Evolutionary conservation across 2,797 vertebrate species (phyloP).

Genomic region (Antrozous pallidus): DNA sequence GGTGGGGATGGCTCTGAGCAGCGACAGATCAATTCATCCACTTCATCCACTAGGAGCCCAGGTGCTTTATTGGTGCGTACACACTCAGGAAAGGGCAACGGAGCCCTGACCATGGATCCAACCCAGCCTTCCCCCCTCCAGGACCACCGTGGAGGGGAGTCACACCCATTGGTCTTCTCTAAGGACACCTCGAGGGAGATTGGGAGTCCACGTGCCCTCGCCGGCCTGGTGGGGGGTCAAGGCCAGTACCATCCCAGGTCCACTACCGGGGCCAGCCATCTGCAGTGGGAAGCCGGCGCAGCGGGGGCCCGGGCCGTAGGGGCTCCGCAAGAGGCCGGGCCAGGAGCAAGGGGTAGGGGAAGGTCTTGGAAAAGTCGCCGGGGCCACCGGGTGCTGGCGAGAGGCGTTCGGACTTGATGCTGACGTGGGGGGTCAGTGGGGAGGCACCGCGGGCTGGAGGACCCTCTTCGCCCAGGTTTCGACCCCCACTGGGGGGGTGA

Average conservation of each 20-base stretch:
- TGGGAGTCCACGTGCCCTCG: background rate
- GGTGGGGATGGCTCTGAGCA: background rate
- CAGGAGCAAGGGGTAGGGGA: constrained; percentile 75
- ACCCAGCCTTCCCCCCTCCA: background rate
- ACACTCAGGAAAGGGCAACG: background rate
- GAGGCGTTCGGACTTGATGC: constrained; percentile 92
- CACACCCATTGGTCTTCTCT: background rate
- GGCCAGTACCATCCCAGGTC: background rate
- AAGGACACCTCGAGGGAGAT: background rate
- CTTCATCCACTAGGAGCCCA: too few relatives aligned
- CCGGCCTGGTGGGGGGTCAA: background rate
- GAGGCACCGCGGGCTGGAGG: constrained; percentile 43
- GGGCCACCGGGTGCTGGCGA: constrained; percentile 88
- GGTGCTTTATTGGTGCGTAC: constrained; percentile 49
- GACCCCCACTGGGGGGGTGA: background rate
- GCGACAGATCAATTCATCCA: background rate
- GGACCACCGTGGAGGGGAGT: background rate
- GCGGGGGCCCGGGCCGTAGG: constrained; percentile 72
- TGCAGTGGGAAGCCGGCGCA: constrained; percentile 82
- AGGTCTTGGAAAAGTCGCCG: constrained; percentile 81
- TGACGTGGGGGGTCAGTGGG: constrained; percentile 84
- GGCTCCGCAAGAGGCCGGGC: constrained; percentile 80
- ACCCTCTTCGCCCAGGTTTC: constrained; percentile 36
- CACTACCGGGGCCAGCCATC: constrained; percentile 84
- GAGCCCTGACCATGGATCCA: background rate